Conservation (phyloP, 2,888 invertebrate species). For the Rapana venosa region DNA sequence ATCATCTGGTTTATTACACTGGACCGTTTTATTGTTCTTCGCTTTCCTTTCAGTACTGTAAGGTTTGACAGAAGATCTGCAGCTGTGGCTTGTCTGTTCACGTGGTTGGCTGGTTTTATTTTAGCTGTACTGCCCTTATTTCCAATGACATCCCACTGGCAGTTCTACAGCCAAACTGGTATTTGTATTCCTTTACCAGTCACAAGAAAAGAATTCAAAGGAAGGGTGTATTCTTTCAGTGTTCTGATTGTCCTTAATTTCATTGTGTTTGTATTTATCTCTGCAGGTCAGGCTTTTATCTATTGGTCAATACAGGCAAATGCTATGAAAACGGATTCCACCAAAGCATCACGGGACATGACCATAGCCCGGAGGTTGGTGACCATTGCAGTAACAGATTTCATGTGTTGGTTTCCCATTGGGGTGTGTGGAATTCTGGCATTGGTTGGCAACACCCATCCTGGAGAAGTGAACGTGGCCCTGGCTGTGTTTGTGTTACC, state of each 20-base stretch:
- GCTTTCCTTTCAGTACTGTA: background rate
- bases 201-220: background rate
- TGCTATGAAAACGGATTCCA: background rate
- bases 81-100: background rate
- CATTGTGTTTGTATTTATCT: background rate
- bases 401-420: constrained; percentile 35
- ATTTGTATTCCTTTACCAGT: constrained; percentile 6
- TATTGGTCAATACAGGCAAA: background rate
- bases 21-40: background rate
- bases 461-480: constrained; percentile 30
- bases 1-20: constrained; percentile 12
- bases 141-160: constrained; percentile 15
- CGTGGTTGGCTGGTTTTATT: background rate
- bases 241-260: background rate
- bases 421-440: constrained; percentile 27
- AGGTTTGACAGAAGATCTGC: background rate
- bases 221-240: background rate
- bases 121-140: background rate
- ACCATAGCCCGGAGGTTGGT: constrained; percentile 29
- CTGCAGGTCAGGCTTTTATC: background rate
- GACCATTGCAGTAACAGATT: constrained; percentile 29
- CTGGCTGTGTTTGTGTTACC: constrained; percentile 30
- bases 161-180: constrained; percentile 15
- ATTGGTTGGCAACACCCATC: background rate
- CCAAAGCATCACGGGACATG: constrained; percentile 26